A percentile compares a stretch with the other conserved stretches of the same genome.
Conservation (phyloP, 2,113 vertebrate genomes). For the Lonchura striata region DNA sequence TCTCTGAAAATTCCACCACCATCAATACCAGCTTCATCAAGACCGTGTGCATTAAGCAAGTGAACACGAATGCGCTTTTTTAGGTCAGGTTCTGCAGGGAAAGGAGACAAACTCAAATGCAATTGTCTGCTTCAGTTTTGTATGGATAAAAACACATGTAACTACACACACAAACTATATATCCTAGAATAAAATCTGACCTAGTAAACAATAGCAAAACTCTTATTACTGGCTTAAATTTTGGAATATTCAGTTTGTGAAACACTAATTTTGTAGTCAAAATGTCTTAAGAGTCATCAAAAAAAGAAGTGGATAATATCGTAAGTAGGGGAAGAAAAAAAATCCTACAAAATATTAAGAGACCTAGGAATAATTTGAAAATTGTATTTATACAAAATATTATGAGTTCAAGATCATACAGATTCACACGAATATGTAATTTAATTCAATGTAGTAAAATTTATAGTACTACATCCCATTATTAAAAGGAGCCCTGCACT, state of each 20-base stretch:
- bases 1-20: conserved; percentile 97
- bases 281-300: neutral
- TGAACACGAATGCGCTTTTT: conserved; percentile 96
- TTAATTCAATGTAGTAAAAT: neutral
- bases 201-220: neutral
- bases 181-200: neutral
- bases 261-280: neutral
- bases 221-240: neutral
- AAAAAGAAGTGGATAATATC: neutral
- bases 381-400: neutral
- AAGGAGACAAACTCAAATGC: neutral
- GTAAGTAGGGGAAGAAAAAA: neutral
- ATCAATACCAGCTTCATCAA: conserved; percentile 97
- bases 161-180: neutral
- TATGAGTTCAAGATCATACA: neutral
- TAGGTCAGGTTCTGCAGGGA: conserved; percentile 86
- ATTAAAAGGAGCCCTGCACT: neutral
- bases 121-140: neutral
- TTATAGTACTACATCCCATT: neutral
- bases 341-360: neutral
- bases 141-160: neutral
- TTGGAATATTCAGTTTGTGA: neutral
- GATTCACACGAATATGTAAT: neutral
- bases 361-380: neutral
- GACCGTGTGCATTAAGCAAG: conserved; percentile 91